These are phyloP conservation scores for Diachasmimorpha longicaudata DNA, from an alignment of 1,140 invertebrate genomes.

Conservation along the genomic window DNA sequence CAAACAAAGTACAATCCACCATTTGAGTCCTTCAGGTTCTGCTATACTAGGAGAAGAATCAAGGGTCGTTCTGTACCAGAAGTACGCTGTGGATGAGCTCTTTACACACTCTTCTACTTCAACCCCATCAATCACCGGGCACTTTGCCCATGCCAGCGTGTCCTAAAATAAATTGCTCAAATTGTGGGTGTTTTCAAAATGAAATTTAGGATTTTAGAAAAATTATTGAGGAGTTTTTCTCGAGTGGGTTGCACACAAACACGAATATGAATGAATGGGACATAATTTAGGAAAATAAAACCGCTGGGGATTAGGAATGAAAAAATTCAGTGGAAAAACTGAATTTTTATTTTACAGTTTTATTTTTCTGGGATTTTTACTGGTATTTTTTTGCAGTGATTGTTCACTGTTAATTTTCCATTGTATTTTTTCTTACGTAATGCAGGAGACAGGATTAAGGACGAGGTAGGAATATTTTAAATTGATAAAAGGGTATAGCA, in stretches of 20 bases:
- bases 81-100: conserved; percentile 86
- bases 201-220: not conserved
- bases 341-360: no score
- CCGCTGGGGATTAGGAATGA: no score
- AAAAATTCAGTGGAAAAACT: no score
- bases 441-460: no score
- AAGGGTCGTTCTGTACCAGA: conserved; percentile 87
- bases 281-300: not conserved
- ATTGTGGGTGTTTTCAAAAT: not conserved
- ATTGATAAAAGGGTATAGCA: not conserved
- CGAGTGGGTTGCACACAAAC: not conserved
- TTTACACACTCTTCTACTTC: conserved; percentile 79
- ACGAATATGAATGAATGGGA: not conserved
- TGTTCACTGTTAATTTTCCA: no score
- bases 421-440: no score
- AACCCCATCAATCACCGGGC: conserved; percentile 72
- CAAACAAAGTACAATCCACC: conserved; percentile 94
- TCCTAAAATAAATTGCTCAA: conserved; percentile 62
- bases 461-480: no score
- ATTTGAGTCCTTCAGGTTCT: conserved; percentile 82
- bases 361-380: no score
- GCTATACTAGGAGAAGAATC: conserved; percentile 85
- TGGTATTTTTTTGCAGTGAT: no score
- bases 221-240: not conserved
- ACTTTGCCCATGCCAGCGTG: conserved; percentile 83